Evolutionary conservation across 2,888 invertebrate genomes (phyloP), one percentile per base, ranked within the genome.

Genomic region (Cyclophora punctaria): DNA sequence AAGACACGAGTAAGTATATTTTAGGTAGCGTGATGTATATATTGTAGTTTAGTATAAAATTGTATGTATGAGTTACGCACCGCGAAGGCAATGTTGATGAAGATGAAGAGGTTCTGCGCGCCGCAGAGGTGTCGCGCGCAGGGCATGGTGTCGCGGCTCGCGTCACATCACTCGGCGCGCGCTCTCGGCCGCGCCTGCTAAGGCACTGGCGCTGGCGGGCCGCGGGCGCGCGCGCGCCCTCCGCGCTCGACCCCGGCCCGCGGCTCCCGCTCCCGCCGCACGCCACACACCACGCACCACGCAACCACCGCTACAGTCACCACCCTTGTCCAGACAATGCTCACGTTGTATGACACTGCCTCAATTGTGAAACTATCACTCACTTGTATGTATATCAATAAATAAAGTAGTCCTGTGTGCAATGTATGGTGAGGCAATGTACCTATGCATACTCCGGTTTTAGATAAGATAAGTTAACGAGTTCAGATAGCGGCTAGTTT

Each of bases 31-130:
- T 41, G 49, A 6, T 34, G 44, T 43, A 20, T 37, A 7, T 41
- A 41, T 3, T 47, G 4, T 41, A 44, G 20, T 44, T 7, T 3
- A 34, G 43, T 5, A 40, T 3, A 4, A 41, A 2, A n/a, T 41
- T 41, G 40, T 46, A 7, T 41, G 42, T 6, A 41, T 37, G 34
- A n/a, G 45, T 44, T 53, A 74, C 78, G 72, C 52, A 88, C 87
- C 71, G 87, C 87, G 67, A 88, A 87, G 34, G 82, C 83, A 58
- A 86, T 78, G 75, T 88, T 87, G 76, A 88, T 83, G 74, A 88
- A 85, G 63, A 87, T 75, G 77, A 88, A 87, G 55, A 84, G 71
- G 57, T 80, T 85, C 67, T 86, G 81, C 34, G 81, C 75, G 64
- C 80, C 69, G 72, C 86, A 86, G 60, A 80, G 64, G 6, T 78